A percentile compares a stretch with the other conserved stretches of the same genome.
phyloP scores from a whole-genome alignment of 2,113 vertebrate genomes.

The Barnardius zonarius region DNA sequence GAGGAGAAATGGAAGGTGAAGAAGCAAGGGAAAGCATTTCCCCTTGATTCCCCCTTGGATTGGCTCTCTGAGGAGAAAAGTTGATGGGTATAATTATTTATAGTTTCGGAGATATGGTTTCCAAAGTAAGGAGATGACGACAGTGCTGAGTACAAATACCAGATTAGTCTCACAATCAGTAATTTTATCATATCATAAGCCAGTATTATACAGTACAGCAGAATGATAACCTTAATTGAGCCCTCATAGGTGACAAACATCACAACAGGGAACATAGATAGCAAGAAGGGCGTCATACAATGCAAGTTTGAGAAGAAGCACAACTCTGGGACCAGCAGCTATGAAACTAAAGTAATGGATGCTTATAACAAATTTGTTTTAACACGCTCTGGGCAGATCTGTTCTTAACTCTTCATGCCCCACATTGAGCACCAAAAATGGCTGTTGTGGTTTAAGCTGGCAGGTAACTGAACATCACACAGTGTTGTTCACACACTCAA shows the following conservation, averaged over 20 bases:
- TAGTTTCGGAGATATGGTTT: background rate
- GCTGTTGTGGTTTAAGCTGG: background rate
- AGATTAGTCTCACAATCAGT: background rate
- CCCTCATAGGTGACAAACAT: background rate
- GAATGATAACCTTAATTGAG: background rate
- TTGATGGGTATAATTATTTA: background rate
- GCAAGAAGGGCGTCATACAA: background rate
- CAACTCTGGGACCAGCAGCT: background rate
- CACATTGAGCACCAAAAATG: background rate
- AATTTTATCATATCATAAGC: background rate
- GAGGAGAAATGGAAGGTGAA: background rate
- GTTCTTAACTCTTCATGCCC: background rate
- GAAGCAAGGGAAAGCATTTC: background rate
- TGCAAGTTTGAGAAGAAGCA: background rate
- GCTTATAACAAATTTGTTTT: background rate
- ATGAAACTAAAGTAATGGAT: background rate
- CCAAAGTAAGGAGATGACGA: background rate
- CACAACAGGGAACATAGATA: background rate
- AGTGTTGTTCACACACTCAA: background rate
- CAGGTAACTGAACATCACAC: background rate
- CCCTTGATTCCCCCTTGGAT: rapidly evolving
- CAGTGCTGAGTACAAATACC: background rate
- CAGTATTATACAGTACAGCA: background rate
- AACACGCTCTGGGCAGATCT: background rate
- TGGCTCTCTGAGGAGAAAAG: background rate